Base-by-base conservation (phyloP, 2,888 invertebrate genomes). In the Pandemis heparana region DNA sequence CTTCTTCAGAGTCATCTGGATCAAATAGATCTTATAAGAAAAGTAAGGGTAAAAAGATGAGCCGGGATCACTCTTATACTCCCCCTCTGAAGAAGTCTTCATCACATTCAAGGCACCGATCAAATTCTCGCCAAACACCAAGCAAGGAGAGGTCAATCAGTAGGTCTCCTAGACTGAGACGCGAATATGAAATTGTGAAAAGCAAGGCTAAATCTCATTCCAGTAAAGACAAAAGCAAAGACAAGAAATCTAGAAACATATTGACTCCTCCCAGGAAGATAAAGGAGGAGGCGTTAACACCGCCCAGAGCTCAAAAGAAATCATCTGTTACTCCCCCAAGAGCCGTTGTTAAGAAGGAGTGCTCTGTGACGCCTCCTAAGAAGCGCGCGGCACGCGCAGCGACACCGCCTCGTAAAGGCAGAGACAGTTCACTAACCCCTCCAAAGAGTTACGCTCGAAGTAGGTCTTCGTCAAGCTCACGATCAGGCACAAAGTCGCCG, bases 381-480 rank as follows among this genome's bases (percentile, higher is more conserved):
- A 88, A 89, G 77, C 80, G 81, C 56, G 85, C 86, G 74, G 84
- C 86, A 38, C 82, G 81, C 38, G 83, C 82, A 72, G 81, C 84
- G 60, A 82, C 85, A 1, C 81, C 85, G 18, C 80, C 83, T n/a
- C 85, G 83, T 72, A 91, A 86, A 75, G 78, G 72, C 9, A 85
- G 87, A 78, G 89, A 92, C 10, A 87, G 85, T 78, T 91, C 92
- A 0, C 77, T 93, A 62, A 93, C 94, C 8, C 93, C 94, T 12
- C 93, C 94, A 0, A 91, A 90, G 75, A 87, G 90, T 77, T 94
- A 94, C 73, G 89, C 89, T 3, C 82, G 90, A 75, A 86, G 82
- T 75, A 80, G 79, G n/a, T 89, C 89, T 0, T 82, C 83, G 9
- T 87, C 87, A 1, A 89, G 86, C 76, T 91, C 90, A 1, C 84